Base-by-base conservation (phyloP, 2,113 vertebrate genomes). In the Pongo abelii region DNA sequence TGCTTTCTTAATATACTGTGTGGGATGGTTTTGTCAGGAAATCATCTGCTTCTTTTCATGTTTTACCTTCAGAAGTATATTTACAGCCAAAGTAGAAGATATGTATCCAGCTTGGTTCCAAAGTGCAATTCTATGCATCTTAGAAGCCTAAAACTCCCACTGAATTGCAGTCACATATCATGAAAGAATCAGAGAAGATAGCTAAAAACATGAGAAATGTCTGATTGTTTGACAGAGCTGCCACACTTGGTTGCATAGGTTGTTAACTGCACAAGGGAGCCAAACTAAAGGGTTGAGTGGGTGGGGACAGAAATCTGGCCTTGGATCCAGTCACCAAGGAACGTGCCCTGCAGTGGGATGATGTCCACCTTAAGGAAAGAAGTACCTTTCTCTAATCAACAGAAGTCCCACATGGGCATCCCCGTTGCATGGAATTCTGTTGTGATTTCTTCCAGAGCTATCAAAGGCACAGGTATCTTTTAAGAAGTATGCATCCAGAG, bases 1-100 rank as follows among this genome's bases (percentile, higher is more conserved):
- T 70, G 18, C 43, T 69, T 93, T 96, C 50, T 95, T 95, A 77
- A 87, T 84, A 50, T 35, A 57, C 18, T 52, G 4, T 79, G 17
- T 74, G 8, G 72, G 20, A 40, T 88, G 55, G 2, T 93, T 93
- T 69, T 79, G 72, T 79, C 92, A 93, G 89, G 77, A 98, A 95
- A 30, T 93, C 20, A 23, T 32, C 95, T 96, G 69, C 52, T 93
- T 64, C 79, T 90, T 59, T 97, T 95, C 38, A 59, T 89, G 46
- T 90, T 96, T 77, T 96, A 57, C 30, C 38, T 61, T 83, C 78
- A 70, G 78, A 96, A 91, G 55, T 84, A 67, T 30, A 64, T 84
- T 77, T 50, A 78, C 38, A 95, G 40, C 57, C 70, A 83, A 78
- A 30, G 23, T 46, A 72, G 93, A 93, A 81, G 61, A 25, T 77